phyloP scores from a whole-genome alignment of 2,888 invertebrate species.

The Saturnia japonica region DNA sequence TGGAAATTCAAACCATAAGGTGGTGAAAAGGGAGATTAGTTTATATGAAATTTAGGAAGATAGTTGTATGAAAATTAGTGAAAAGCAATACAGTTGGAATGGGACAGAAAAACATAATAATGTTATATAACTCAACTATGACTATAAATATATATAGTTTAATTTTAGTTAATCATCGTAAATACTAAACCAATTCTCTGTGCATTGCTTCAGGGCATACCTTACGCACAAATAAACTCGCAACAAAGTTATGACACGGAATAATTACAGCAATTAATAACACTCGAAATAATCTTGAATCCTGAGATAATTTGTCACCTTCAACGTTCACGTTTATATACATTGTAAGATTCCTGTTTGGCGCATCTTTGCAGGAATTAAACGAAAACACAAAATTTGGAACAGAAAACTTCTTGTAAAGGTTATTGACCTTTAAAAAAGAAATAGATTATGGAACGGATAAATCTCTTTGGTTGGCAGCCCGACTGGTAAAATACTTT shows the following conservation, averaged over 20 bases:
- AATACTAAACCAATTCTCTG: neutral
- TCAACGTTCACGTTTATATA: constrained; percentile 17
- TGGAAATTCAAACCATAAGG: too few species aligned
- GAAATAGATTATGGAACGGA: neutral
- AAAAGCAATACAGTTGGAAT: too few species aligned
- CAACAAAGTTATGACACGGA: constrained; percentile 38
- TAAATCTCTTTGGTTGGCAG: too few species aligned
- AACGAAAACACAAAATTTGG: neutral
- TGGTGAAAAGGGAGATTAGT: too few species aligned
- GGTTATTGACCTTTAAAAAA: constrained; percentile 1
- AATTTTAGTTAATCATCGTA: neutral
- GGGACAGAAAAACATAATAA: too few species aligned
- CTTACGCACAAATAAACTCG: constrained; percentile 14
- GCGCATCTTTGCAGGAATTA: constrained; percentile 7
- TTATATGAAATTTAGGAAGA: too few species aligned
- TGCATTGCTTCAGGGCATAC: neutral
- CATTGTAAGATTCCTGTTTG: constrained; percentile 1
- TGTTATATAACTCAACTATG: too few species aligned
- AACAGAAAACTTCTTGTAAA: neutral
- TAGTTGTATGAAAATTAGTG: too few species aligned
- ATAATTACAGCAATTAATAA: constrained; percentile 43
- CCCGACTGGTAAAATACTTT: too few species aligned
- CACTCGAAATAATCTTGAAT: constrained; percentile 31
- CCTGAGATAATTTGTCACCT: constrained; percentile 32
- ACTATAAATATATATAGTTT: too few species aligned